Conservation (phyloP, 2,888 invertebrate genomes). For the Ectemnius continuus region DNA sequence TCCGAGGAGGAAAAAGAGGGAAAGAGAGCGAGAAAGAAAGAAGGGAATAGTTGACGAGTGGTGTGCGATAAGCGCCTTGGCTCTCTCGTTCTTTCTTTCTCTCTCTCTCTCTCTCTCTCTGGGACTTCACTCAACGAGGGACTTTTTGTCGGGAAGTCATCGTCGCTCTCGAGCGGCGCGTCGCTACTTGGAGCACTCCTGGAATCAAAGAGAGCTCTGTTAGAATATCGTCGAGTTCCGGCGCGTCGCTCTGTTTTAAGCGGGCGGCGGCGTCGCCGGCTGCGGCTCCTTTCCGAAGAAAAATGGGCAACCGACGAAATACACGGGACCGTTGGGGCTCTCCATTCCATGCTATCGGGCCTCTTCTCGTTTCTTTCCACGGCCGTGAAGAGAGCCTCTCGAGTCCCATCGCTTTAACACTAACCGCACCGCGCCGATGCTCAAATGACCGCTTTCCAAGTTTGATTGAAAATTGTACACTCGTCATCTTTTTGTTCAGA, state of each 20-base stretch:
- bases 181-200: constrained; percentile 26
- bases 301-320: not conserved
- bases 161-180: constrained; percentile 23
- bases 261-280: not conserved
- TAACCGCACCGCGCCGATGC: too few species aligned
- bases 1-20: too few species aligned
- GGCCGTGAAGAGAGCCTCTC: constrained; percentile 10
- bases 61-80: not conserved
- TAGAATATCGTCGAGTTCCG: constrained; percentile 46
- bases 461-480: too few species aligned
- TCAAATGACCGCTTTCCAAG: too few species aligned
- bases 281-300: not conserved
- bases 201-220: constrained; percentile 48
- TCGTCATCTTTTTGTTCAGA: too few species aligned
- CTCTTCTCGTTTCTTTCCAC: not conserved
- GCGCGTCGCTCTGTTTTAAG: not conserved
- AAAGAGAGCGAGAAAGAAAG: too few species aligned
- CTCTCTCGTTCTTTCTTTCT: not conserved
- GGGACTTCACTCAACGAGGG: not conserved
- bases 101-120: not conserved
- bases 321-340: not conserved
- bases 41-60: not conserved
- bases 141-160: constrained; percentile 1
- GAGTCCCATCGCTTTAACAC: constrained; percentile 6
- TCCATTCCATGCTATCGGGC: not conserved